Percentiles rank a stretch among this genome's conserved stretches.
phyloP scores from a whole-genome alignment of 2,888 invertebrate species.

The Acleris emargana region DNA sequence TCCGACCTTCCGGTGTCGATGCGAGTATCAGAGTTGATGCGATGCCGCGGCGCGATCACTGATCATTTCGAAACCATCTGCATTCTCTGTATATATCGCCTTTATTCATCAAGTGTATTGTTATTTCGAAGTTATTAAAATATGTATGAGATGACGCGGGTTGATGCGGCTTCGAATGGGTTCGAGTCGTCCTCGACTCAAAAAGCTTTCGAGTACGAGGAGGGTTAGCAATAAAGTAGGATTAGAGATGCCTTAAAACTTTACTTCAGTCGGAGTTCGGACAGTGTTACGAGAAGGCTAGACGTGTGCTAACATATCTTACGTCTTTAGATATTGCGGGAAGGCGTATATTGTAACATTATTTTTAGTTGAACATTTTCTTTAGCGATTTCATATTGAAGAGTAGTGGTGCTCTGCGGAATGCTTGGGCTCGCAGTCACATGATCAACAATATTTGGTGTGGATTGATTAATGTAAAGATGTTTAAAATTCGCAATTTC shows the following conservation, averaged over 20 bases:
- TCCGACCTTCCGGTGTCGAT: neutral
- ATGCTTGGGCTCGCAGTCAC: conserved; percentile 60
- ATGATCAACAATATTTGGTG: conserved; percentile 46
- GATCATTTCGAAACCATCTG: conserved; percentile 50
- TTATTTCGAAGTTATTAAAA: conserved; percentile 44
- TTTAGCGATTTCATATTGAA: conserved; percentile 76
- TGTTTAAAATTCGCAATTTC: conserved; percentile 27
- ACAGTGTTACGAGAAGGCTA: conserved; percentile 46
- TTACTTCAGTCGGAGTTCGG: conserved; percentile 24
- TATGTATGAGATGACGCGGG: conserved; percentile 38
- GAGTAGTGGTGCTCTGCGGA: conserved; percentile 65
- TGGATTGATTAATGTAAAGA: conserved; percentile 47
- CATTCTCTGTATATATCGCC: conserved; percentile 59
- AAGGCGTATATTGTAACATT: conserved; percentile 67
- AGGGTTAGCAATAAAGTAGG: conserved; percentile 65
- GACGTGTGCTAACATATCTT: conserved; percentile 77
- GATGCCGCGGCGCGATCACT: conserved; percentile 43
- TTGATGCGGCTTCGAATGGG: conserved; percentile 36
- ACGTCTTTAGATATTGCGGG: conserved; percentile 65
- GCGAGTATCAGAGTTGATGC: conserved; percentile 11
- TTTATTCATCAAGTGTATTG: conserved; percentile 47
- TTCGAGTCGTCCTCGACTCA: conserved; percentile 16
- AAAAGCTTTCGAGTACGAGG: conserved; percentile 54
- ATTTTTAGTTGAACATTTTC: conserved; percentile 79
- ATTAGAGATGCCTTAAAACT: conserved; percentile 28